Percentiles rank a stretch among this genome's conserved stretches.
Evolutionary conservation across 30 jellyfish, hydroid and myxozoan genomes (phyloP).

Genomic region (Cassiopea xamachana): DNA sequence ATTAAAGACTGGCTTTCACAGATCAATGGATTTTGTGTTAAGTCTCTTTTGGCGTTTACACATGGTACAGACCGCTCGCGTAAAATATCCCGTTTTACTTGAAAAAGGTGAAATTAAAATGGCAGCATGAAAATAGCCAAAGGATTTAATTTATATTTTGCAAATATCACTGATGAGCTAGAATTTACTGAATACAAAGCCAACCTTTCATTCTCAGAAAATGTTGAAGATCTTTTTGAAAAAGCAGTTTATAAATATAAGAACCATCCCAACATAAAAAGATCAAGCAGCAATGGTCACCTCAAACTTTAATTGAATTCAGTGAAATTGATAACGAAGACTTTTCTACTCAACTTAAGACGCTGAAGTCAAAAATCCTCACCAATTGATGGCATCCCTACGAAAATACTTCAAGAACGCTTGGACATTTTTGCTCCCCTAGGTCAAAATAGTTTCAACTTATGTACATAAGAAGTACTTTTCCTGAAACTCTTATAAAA

Average conservation of each 20-base stretch:
- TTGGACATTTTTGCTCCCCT: background rate
- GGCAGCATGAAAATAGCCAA: background rate
- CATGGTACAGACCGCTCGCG: too few relatives aligned
- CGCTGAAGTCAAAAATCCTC: slow-evolving; percentile 7
- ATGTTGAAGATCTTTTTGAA: background rate
- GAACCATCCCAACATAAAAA: slow-evolving; percentile 7
- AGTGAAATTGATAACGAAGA: background rate
- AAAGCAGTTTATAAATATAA: background rate
- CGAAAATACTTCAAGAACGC: background rate
- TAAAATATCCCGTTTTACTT: too few relatives aligned
- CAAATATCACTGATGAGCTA: background rate
- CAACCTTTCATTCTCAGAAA: slow-evolving; percentile 1
- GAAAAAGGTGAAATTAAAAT: background rate
- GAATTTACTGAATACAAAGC: background rate
- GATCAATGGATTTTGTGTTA: too few relatives aligned
- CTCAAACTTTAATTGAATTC: background rate
- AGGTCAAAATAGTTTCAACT: background rate
- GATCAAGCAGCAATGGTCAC: background rate
- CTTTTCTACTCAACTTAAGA: background rate
- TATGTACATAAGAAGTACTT: background rate
- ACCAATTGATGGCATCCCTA: background rate
- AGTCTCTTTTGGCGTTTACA: too few relatives aligned
- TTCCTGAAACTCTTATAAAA: background rate
- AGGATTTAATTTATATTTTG: background rate
- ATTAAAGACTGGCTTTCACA: too few relatives aligned